Conservation (phyloP, 2,888 invertebrate genomes). For the Diarsia rubi region DNA sequence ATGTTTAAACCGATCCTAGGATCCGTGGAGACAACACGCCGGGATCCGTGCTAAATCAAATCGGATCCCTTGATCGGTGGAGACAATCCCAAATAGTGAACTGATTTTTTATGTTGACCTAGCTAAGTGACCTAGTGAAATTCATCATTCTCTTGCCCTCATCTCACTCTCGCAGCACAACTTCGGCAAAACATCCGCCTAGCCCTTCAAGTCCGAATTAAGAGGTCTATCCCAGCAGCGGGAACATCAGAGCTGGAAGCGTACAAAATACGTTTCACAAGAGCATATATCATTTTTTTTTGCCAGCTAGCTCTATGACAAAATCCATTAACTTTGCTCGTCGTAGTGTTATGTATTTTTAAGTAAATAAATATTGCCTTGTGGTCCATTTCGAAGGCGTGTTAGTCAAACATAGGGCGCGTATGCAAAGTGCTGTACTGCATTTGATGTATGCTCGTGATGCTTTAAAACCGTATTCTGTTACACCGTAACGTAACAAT, state of each 20-base stretch:
- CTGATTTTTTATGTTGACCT: too few species aligned
- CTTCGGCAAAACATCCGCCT: too few species aligned
- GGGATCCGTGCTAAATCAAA: too few species aligned
- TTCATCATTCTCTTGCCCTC: too few species aligned
- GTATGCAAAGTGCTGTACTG: slow-evolving; percentile 78
- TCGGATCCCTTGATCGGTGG: too few species aligned
- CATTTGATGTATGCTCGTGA: slow-evolving; percentile 77
- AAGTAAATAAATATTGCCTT: slow-evolving; percentile 48
- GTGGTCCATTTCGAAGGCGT: slow-evolving; percentile 67
- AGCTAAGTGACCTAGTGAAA: too few species aligned
- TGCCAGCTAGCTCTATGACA: background rate
- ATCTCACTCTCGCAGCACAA: too few species aligned
- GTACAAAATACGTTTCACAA: background rate
- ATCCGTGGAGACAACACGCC: too few species aligned
- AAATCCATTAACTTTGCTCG: slow-evolving; percentile 22
- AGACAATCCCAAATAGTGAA: too few species aligned
- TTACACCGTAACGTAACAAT: slow-evolving; percentile 68
- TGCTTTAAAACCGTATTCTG: slow-evolving; percentile 59
- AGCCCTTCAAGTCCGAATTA: too few species aligned
- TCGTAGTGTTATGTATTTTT: slow-evolving; percentile 8
- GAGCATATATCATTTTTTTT: background rate
- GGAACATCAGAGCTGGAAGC: too few species aligned
- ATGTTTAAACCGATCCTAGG: too few species aligned
- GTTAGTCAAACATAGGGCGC: slow-evolving; percentile 77
- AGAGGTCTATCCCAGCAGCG: background rate